These are phyloP conservation scores for Orchestia grillus DNA, from an alignment of 1,140 invertebrate species.

Conservation along the genomic window DNA sequence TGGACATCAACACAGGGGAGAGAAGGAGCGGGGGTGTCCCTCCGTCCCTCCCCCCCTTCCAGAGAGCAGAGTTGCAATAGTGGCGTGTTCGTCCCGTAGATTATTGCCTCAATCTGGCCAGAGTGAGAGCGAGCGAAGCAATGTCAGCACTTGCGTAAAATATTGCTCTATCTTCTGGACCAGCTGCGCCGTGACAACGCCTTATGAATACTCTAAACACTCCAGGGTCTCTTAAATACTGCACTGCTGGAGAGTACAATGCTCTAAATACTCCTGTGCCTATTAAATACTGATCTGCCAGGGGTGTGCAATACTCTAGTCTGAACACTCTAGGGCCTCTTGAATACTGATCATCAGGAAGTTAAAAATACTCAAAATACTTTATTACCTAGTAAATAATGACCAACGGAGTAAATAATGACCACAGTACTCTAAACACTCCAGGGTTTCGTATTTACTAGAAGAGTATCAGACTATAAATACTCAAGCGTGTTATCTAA, in stretches of 20 bases:
- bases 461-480: no score
- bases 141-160: conserved; percentile 47
- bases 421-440: conserved; percentile 48
- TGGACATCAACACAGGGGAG: background rate
- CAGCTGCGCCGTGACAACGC: conserved; percentile 5
- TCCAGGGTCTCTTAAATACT: conserved; percentile 5
- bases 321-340: no score
- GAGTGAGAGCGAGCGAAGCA: background rate
- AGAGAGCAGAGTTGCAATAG: background rate
- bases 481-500: no score
- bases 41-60: no score
- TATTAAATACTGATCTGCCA: background rate
- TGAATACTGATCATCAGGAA: no score
- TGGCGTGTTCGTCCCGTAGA: background rate
- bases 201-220: conserved; percentile 54
- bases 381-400: no score
- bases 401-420: no score
- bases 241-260: background rate
- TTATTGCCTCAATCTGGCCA: conserved; percentile 40
- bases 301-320: background rate
- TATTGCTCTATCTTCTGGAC: conserved; percentile 21
- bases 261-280: background rate
- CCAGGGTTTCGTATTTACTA: background rate
- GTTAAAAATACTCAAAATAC: no score
- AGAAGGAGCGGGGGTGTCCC: background rate